Evolutionary conservation across 2,888 invertebrate genomes (phyloP).

Genomic region (Andricus curvator): DNA sequence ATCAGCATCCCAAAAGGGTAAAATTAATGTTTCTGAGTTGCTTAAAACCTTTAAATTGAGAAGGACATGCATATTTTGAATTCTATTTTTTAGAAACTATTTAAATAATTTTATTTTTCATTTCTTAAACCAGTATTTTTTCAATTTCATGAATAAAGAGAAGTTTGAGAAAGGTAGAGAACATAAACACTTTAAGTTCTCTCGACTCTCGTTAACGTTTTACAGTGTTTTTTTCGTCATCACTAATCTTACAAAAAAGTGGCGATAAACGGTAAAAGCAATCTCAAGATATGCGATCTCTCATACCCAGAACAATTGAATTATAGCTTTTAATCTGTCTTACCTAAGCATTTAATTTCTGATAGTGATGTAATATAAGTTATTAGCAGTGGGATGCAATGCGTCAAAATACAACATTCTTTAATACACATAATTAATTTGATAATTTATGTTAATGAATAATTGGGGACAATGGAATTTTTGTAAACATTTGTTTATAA

Average conservation of each 20-base stretch:
- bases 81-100: not conserved
- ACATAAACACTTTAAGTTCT: not conserved
- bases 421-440: not conserved
- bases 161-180: not conserved
- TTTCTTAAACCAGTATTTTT: not conserved
- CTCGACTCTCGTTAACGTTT: not conserved
- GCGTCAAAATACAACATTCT: too few relatives aligned
- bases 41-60: not conserved
- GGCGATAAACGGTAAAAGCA: conserved; percentile 10
- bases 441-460: not conserved
- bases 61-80: too few relatives aligned
- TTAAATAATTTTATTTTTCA: not conserved
- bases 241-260: not conserved
- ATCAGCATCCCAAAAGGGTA: too few relatives aligned
- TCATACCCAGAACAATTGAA: conserved; percentile 1
- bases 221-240: not conserved
- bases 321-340: conserved; percentile 20
- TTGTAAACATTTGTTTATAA: not conserved
- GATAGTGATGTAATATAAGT: conserved; percentile 20
- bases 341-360: conserved; percentile 11
- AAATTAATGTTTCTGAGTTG: not conserved
- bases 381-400: not conserved
- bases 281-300: not conserved
- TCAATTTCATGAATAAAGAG: not conserved
- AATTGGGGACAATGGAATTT: not conserved